phyloP scores from a whole-genome alignment of 2,797 vertebrate species.

The Myoxocephalus aenaeus region DNA sequence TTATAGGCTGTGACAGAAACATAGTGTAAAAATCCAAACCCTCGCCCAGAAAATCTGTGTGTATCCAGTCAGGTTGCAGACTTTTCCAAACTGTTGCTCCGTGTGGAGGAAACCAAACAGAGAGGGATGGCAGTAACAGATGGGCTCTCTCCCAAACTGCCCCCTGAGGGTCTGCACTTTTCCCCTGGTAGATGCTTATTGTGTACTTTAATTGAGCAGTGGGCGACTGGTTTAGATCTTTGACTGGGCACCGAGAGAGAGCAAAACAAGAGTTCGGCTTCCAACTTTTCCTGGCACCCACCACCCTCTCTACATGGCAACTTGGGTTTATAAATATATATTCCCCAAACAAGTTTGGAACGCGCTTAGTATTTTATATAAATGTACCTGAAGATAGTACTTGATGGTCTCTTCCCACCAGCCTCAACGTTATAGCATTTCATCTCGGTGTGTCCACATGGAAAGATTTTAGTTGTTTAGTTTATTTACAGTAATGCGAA shows the following conservation, averaged over 20 bases:
- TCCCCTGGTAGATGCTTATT: slow-evolving; percentile 7
- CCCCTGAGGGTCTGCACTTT: not conserved
- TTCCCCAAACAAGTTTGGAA: not conserved
- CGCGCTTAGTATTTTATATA: not conserved
- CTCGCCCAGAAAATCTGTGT: not conserved
- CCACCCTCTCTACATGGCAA: not conserved
- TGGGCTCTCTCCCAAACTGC: slow-evolving; percentile 17
- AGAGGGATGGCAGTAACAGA: slow-evolving; percentile 11
- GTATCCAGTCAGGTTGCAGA: slow-evolving; percentile 12
- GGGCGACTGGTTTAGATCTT: slow-evolving; percentile 49
- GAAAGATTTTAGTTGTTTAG: slow-evolving; percentile 46
- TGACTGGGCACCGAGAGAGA: slow-evolving; percentile 28
- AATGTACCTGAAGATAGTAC: slow-evolving; percentile 10
- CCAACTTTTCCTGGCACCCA: slow-evolving; percentile 5
- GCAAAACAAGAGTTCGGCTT: slow-evolving; percentile 15
- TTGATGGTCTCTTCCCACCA: not conserved
- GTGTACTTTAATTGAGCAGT: slow-evolving; percentile 28
- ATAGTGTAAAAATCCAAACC: not conserved
- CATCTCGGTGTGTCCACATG: slow-evolving; percentile 26
- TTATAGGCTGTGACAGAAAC: not conserved
- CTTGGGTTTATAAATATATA: not conserved
- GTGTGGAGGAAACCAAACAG: slow-evolving; percentile 23
- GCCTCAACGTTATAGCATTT: slow-evolving; percentile 1
- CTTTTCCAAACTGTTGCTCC: slow-evolving; percentile 23
- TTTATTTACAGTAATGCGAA: slow-evolving; percentile 44